These are phyloP conservation scores for Heterodera schachtii DNA, from an alignment of 1,140 invertebrate species.

Conservation along the genomic window DNA sequence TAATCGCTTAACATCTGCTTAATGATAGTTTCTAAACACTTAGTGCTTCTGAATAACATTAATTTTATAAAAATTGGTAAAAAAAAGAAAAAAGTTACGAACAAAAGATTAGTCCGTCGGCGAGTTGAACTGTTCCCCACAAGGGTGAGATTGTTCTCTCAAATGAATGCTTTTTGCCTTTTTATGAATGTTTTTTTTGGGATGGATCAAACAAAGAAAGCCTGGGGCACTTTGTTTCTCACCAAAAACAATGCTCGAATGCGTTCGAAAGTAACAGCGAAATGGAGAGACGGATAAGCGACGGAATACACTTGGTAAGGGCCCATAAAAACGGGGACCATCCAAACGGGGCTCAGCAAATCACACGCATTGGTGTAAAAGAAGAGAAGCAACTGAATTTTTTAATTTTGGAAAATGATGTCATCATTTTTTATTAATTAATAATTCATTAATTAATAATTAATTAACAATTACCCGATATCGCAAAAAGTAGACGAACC, in stretches of 20 bases:
- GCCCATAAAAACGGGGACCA: not conserved
- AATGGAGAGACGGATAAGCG: slow-evolving; percentile 14
- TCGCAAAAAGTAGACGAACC: slow-evolving; percentile 8
- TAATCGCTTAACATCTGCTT: too few relatives aligned
- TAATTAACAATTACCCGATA: not conserved
- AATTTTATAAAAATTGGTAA: too few relatives aligned
- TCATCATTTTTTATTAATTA: not conserved
- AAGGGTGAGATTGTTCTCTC: too few relatives aligned
- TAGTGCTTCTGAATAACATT: too few relatives aligned
- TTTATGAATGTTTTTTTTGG: too few relatives aligned
- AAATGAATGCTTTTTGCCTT: too few relatives aligned
- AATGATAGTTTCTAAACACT: too few relatives aligned
- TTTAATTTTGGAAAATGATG: not conserved
- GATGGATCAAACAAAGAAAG: too few relatives aligned
- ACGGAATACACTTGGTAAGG: slow-evolving; percentile 21
- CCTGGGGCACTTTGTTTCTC: too few relatives aligned
- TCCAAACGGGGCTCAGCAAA: slow-evolving; percentile 10
- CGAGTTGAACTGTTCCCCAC: too few relatives aligned
- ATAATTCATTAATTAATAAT: not conserved
- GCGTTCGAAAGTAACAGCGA: slow-evolving; percentile 11
- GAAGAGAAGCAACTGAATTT: slow-evolving; percentile 1
- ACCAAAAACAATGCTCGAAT: slow-evolving; percentile 2
- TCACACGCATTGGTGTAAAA: not conserved
- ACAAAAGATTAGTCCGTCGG: too few relatives aligned
- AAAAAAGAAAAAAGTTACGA: too few relatives aligned